Base-by-base conservation (phyloP, 2,888 invertebrate genomes). In the Frankliniella intonsa region DNA sequence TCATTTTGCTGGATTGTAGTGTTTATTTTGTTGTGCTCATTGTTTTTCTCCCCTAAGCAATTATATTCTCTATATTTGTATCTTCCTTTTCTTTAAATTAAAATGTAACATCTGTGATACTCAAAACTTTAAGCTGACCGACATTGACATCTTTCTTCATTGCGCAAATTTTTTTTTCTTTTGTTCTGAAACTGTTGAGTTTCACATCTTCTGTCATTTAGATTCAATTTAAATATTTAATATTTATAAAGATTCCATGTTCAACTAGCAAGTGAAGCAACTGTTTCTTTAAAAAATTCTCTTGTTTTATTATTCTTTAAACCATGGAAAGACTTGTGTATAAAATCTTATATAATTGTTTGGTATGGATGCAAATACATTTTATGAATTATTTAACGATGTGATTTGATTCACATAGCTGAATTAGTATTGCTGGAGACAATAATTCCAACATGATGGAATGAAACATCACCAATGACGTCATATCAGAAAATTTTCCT, bases 301-400 rank as follows among this genome's bases (percentile, higher is more conserved):
- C 25, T 76, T 22, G 22, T 76, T 76, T 76, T 76, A 76, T 76
- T 76, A 25, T 10, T 25, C 17, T 62, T 10, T 22, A 76, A 76
- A 76, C 22, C 69, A 76, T 22, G 22, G 69, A 76, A 76, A 76
- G 25, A 25, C 25, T n/a, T 10, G 69, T 25, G 22, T 76, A 76
- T 76, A 22, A 76, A 76, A 25, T 3, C 22, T 25, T 76, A 25
- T 76, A 76, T 22, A 22, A 22, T 76, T n/a, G n/a, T 76, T 76
- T 76, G 69, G 69, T 76, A 76, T 76, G 69, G 25, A 76, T 76
- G 69, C 22, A 76, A 76, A 76, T 76, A 76, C 69, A 76, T 12
- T 76, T 76, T 76, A 76, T 25, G 69, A 76, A 76, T 25, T 76
- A 76, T 76, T 55, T 76, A 22, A 76, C n/a, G 17, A n/a, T 7